Percentiles rank a stretch among this genome's conserved stretches.
These are phyloP conservation scores for Myzus persicae DNA, from an alignment of 1,140 invertebrate species.

Conservation along the genomic window DNA sequence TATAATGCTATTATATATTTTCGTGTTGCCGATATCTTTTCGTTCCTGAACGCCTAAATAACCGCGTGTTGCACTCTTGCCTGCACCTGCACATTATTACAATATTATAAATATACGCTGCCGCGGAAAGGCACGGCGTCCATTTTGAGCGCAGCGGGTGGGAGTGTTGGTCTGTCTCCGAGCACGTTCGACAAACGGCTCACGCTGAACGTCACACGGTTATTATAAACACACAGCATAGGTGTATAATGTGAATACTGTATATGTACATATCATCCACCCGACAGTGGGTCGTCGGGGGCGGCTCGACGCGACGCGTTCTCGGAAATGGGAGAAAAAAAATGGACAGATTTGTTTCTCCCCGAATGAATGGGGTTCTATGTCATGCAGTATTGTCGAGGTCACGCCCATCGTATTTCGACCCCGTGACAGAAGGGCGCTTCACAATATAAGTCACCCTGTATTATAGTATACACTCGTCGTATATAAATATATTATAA, in stretches of 20 bases:
- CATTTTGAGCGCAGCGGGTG: neutral
- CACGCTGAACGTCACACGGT: neutral
- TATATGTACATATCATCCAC: neutral
- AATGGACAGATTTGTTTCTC: neutral
- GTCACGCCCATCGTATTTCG: neutral
- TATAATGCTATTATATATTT: neutral
- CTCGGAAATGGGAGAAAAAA: neutral
- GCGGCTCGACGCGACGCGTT: neutral
- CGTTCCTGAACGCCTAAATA: neutral
- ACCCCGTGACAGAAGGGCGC: neutral
- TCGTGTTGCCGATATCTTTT: neutral
- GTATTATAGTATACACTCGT: no score
- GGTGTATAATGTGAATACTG: no score
- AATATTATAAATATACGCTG: no score
- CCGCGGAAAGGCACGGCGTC: neutral
- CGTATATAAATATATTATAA: neutral
- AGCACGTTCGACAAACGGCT: neutral
- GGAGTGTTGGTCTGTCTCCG: neutral
- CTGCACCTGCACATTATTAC: neutral
- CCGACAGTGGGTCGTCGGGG: neutral
- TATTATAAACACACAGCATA: neutral
- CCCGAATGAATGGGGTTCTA: neutral
- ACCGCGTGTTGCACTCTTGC: neutral
- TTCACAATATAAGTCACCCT: constrained; percentile 2
- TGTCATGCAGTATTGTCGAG: neutral